Conservation (phyloP, 2,888 invertebrate genomes). For the Pyrgus malvae region DNA sequence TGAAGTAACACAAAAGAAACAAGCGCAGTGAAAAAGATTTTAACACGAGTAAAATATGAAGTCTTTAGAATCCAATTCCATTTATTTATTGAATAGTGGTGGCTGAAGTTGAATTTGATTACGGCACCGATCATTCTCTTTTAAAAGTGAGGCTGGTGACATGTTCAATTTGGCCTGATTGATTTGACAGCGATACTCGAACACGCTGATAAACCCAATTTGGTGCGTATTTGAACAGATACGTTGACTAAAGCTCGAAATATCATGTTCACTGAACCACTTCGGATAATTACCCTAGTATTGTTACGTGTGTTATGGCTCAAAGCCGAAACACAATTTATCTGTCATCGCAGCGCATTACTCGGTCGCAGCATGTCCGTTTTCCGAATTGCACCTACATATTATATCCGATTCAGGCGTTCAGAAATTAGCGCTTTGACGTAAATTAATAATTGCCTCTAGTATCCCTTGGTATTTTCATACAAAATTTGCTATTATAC, state of each 20-base stretch:
- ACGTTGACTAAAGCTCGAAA: conserved; percentile 5
- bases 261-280: conserved; percentile 9
- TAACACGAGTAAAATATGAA: no score
- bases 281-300: conserved; percentile 10
- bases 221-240: conserved; percentile 11
- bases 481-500: no score
- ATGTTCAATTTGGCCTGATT: conserved; percentile 31
- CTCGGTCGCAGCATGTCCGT: background rate
- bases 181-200: conserved; percentile 26
- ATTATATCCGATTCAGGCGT: background rate
- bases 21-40: no score
- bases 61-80: background rate
- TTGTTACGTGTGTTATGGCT: background rate
- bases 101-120: conserved; percentile 11
- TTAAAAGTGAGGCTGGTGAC: conserved; percentile 24
- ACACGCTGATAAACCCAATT: conserved; percentile 22
- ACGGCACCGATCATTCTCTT: conserved; percentile 5
- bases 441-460: no score
- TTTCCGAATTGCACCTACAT: background rate
- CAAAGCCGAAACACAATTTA: conserved; percentile 4
- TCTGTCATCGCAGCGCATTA: conserved; percentile 13
- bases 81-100: conserved; percentile 7
- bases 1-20: no score
- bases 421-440: no score
- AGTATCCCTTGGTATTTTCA: no score